These are phyloP conservation scores for Colossoma macropomum DNA, from an alignment of 2,113 vertebrate species.

Conservation along the genomic window DNA sequence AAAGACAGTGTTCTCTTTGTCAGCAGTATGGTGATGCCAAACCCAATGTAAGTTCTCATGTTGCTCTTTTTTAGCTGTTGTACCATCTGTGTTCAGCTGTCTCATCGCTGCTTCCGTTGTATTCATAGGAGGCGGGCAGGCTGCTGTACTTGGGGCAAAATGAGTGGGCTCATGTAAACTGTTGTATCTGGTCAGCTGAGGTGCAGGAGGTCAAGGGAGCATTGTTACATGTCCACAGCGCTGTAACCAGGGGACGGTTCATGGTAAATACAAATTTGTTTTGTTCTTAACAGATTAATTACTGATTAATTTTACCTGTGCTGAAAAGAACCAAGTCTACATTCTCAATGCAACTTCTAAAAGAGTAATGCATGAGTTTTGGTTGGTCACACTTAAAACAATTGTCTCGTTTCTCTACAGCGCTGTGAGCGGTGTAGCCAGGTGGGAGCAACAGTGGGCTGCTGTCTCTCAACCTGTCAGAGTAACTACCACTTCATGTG, in stretches of 20 bases:
- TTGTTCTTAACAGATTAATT: neutral
- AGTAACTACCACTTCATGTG: constrained; percentile 97
- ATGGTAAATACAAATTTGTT: constrained; percentile 75
- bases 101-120: neutral
- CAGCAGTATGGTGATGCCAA: constrained; percentile 83
- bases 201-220: constrained; percentile 87
- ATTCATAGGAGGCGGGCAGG: constrained; percentile 83
- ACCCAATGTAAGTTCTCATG: constrained; percentile 74
- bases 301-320: too few relatives aligned
- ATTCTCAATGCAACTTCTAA: neutral
- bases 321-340: too few relatives aligned
- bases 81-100: neutral
- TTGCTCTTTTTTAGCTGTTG: neutral
- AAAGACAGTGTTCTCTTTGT: constrained; percentile 85
- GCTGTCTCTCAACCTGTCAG: constrained; percentile 87
- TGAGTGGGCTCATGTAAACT: constrained; percentile 93
- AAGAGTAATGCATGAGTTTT: neutral
- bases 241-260: constrained; percentile 86
- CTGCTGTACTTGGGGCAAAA: constrained; percentile 91
- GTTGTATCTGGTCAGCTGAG: constrained; percentile 92
- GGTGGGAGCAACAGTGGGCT: constrained; percentile 89
- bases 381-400: neutral
- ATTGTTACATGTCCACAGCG: constrained; percentile 87
- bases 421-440: constrained; percentile 88
- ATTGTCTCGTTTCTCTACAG: constrained; percentile 63